Evolutionary conservation across 1,140 invertebrate species (phyloP).

Genomic region (Brachionus angularis): DNA sequence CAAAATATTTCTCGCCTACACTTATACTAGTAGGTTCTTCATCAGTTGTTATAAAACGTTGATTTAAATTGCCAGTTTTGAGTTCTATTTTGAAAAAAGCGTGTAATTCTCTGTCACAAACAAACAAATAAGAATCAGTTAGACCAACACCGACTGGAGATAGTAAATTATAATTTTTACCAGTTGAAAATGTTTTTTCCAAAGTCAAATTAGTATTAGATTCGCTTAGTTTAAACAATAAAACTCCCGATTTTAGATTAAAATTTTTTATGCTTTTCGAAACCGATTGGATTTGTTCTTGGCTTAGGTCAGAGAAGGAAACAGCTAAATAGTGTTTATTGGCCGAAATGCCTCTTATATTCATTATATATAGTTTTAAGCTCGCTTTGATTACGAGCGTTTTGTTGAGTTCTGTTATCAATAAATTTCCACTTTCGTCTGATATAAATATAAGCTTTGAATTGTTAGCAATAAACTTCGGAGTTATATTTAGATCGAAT

Average conservation of each 20-base stretch:
- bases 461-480: background rate
- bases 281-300: constrained; percentile 5
- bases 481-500: background rate
- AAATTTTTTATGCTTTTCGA: background rate
- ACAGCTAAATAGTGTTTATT: constrained; percentile 19
- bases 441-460: constrained; percentile 8
- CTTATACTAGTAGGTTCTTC: background rate
- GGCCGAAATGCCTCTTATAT: constrained; percentile 1
- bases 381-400: constrained; percentile 1
- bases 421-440: constrained; percentile 2
- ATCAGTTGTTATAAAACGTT: background rate
- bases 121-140: background rate
- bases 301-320: background rate
- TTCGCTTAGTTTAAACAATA: constrained; percentile 31
- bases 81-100: constrained; percentile 14
- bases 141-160: background rate
- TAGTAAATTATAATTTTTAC: background rate
- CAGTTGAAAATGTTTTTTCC: background rate
- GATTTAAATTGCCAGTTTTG: background rate
- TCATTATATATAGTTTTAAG: background rate
- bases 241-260: constrained; percentile 5
- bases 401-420: background rate
- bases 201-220: background rate
- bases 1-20: constrained; percentile 15
- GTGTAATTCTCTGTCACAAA: constrained; percentile 29